Percentiles rank a stretch among this genome's conserved stretches.
Conservation (phyloP, 2,888 invertebrate species). For the Acronicta aceris region DNA sequence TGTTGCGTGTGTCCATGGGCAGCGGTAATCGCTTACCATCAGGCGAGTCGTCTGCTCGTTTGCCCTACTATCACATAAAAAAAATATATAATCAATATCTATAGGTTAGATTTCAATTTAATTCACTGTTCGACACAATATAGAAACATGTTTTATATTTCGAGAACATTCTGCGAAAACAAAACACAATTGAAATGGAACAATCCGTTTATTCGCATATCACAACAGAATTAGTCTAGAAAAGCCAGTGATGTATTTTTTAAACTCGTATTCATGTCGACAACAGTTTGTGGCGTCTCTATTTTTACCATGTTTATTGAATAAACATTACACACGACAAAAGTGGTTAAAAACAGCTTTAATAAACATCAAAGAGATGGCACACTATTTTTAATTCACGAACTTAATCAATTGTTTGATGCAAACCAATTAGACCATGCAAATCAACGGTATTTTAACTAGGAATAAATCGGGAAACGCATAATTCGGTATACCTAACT, state of each 20-base stretch:
- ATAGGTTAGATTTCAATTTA: constrained; percentile 8
- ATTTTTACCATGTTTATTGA: constrained; percentile 15
- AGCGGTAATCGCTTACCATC: too few relatives aligned
- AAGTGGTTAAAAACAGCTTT: background rate
- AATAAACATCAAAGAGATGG: background rate
- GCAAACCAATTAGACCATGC: too few relatives aligned
- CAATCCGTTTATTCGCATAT: constrained; percentile 25
- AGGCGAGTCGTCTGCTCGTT: too few relatives aligned
- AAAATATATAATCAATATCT: background rate
- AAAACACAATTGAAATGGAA: constrained; percentile 9
- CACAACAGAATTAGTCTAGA: constrained; percentile 49
- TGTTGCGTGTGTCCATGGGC: too few relatives aligned
- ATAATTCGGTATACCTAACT: too few relatives aligned
- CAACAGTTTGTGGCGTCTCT: constrained; percentile 1
- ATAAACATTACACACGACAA: constrained; percentile 11
- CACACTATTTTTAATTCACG: background rate
- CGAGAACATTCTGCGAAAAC: background rate
- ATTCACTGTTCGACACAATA: constrained; percentile 5
- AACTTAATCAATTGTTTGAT: too few relatives aligned
- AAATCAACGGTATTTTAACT: too few relatives aligned
- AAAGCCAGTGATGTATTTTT: constrained; percentile 42
- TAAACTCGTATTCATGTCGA: constrained; percentile 8
- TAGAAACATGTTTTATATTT: constrained; percentile 11
- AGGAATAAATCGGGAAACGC: too few relatives aligned
- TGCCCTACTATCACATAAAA: too few relatives aligned